These are phyloP conservation scores for Merodon equestris DNA, from an alignment of 2,888 invertebrate species.

Conservation along the genomic window DNA sequence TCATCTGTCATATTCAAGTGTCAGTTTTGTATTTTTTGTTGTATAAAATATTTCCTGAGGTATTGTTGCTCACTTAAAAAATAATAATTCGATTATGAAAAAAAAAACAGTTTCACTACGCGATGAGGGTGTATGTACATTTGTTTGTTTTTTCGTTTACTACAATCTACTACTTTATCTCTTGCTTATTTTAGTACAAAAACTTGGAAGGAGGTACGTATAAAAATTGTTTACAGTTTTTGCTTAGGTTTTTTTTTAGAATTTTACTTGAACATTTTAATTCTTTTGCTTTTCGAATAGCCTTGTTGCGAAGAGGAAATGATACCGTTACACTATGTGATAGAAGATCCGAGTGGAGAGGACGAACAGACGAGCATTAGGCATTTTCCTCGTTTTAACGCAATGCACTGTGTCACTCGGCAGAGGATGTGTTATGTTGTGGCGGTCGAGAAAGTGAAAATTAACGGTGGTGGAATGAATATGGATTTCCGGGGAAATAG, in stretches of 20 bases:
- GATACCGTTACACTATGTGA: constrained; percentile 58
- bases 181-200: constrained; percentile 32
- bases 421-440: constrained; percentile 14
- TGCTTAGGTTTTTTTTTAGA: constrained; percentile 1
- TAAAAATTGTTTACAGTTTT: constrained; percentile 45
- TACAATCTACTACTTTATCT: constrained; percentile 8
- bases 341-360: constrained; percentile 35
- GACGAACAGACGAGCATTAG: background rate
- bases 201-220: constrained; percentile 35
- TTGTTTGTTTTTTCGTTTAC: constrained; percentile 24
- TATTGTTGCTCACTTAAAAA: constrained; percentile 40
- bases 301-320: constrained; percentile 31
- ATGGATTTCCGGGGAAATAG: background rate
- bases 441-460: constrained; percentile 8
- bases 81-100: background rate
- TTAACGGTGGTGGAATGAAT: background rate
- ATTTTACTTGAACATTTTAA: background rate
- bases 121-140: constrained; percentile 51
- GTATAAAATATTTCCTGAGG: constrained; percentile 63
- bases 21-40: constrained; percentile 23
- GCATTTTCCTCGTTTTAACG: constrained; percentile 20
- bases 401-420: constrained; percentile 20
- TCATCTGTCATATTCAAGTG: constrained; percentile 26
- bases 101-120: constrained; percentile 43
- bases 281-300: constrained; percentile 9